phyloP scores from a whole-genome alignment of 2,113 vertebrate species.

The Oxyura jamaicensis region DNA sequence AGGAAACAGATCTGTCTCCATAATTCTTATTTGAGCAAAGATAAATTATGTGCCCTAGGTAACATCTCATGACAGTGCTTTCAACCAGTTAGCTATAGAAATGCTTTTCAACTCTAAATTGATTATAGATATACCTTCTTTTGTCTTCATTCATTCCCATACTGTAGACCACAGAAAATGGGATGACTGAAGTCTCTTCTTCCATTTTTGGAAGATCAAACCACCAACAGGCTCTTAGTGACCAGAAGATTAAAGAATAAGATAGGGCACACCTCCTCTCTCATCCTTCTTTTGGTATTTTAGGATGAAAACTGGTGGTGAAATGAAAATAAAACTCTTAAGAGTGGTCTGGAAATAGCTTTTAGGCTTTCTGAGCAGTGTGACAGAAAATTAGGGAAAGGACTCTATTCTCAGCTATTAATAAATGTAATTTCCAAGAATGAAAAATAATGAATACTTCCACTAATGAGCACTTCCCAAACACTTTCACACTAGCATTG shows the following conservation, averaged over 20 bases:
- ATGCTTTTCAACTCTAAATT: not conserved
- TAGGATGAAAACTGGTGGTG: fast-evolving
- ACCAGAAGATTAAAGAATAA: not conserved
- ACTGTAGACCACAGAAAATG: not conserved
- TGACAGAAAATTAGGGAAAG: not conserved
- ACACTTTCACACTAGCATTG: not conserved
- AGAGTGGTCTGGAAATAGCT: not conserved
- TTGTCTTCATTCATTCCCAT: not conserved
- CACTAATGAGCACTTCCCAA: not conserved
- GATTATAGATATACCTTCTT: not conserved
- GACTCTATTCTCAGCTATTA: not conserved
- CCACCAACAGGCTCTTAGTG: not conserved
- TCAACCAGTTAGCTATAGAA: not conserved
- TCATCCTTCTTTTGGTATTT: not conserved
- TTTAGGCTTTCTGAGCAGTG: not conserved
- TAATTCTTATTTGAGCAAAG: not conserved
- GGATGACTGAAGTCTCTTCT: not conserved
- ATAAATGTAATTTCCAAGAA: not conserved
- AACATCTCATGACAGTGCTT: not conserved
- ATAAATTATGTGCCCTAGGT: not conserved
- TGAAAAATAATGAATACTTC: not conserved
- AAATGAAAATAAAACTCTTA: not conserved
- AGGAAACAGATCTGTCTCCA: not conserved
- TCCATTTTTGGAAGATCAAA: not conserved
- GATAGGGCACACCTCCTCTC: not conserved